Conservation (phyloP, 1,140 invertebrate genomes). For the Drosophila repletoides region DNA sequence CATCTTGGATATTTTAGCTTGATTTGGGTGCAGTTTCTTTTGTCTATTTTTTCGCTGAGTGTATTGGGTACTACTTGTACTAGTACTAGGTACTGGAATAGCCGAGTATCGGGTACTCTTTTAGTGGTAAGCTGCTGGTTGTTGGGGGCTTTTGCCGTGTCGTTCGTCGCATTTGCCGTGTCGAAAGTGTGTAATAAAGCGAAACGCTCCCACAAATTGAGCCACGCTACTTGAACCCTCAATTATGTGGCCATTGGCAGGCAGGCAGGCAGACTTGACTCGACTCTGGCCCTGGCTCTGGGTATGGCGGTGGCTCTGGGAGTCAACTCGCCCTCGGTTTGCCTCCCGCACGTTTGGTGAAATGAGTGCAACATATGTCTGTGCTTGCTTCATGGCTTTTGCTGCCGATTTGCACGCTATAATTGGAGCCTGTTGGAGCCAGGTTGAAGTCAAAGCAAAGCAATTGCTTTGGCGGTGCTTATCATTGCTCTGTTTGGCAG, state of each 20-base stretch:
- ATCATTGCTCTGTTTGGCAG: conserved; percentile 75
- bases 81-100: neutral
- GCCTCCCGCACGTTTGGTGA: conserved; percentile 53
- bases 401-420: conserved; percentile 71
- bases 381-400: conserved; percentile 64
- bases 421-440: conserved; percentile 58
- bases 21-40: no score
- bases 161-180: conserved; percentile 46
- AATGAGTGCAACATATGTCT: conserved; percentile 71
- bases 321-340: neutral
- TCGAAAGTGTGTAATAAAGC: conserved; percentile 79
- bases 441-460: neutral
- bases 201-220: conserved; percentile 74
- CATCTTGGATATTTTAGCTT: no score
- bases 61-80: neutral
- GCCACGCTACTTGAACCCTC: conserved; percentile 75
- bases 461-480: conserved; percentile 57
- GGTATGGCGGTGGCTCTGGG: neutral
- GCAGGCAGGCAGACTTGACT: no score
- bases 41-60: no score
- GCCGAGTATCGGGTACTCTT: conserved; percentile 8
- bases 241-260: conserved; percentile 74
- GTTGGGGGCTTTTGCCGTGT: neutral
- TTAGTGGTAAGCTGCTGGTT: neutral
- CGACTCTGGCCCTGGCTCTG: neutral